Base-by-base conservation (phyloP, 2,113 vertebrate species). In the Caranx ignobilis region DNA sequence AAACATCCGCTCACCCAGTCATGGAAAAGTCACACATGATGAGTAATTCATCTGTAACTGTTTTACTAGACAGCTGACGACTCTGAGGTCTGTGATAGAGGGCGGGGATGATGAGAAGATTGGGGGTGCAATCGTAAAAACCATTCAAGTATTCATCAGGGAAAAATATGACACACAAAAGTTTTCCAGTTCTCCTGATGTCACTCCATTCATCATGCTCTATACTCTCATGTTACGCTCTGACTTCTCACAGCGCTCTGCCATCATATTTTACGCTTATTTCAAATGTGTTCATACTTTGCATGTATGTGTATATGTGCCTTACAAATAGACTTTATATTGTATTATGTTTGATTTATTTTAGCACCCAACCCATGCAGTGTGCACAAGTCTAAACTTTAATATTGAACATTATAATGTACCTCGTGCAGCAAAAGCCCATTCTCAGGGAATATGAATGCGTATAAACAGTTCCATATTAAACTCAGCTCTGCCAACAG, bases 11-110 rank as follows among this genome's bases (percentile, higher is more conserved):
- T 85, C 45, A 65, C 31, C 59, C 45, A 50, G 56, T 65, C 26
- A 63, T 65, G 74, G 21, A 81, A 72, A 75, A 77, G 43, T 60
- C 34, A 71, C 47, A 75, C 57, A 39, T 54, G 45, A 59, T 68
- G 68, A 55, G 2, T 63, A 19, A 71, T 74, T 70, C 7, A 32
- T 39, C 11, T 26, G 47, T n/a, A 3, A 43, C 34, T 43, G 35
- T 21, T 69, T 63, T 43, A 47, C 19, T 6, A 11, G 11, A 32
- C 10, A 26, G 59, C 48, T 48, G 50, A 48, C 13, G 37, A 41
- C 11, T 59, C 34, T 35, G 48, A 80, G 48, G 15, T 50, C 26
- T 35, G 6, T 48, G 69, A 75, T 37, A 59, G 60, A 71, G 26
- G 61, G 60, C 32, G 11, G 13, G 6, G 3, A 66, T 61, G 19